Conservation (phyloP, 35 echinoderm and acorn worm genomes). For the Stichopus chloronotus region DNA sequence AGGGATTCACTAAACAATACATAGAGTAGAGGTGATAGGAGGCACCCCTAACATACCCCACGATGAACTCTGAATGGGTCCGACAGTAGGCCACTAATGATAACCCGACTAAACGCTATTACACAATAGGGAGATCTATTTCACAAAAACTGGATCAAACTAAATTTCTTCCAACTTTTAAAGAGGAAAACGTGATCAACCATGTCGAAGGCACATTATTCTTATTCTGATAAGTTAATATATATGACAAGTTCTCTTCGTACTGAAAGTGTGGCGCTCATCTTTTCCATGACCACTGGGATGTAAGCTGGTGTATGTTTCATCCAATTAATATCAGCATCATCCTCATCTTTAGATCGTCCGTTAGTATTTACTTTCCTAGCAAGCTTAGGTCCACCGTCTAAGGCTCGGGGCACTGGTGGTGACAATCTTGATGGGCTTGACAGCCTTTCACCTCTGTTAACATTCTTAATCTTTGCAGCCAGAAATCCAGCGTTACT, state of each 20-base stretch:
- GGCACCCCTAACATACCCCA: neutral
- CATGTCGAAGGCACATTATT: slow-evolving; percentile 12
- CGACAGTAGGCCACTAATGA: neutral
- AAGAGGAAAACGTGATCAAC: slow-evolving; percentile 2
- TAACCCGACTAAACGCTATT: neutral
- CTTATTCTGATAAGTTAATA: no score
- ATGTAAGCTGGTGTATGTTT: slow-evolving; percentile 51
- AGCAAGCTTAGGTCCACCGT: slow-evolving; percentile 53
- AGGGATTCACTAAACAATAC: slow-evolving; percentile 3
- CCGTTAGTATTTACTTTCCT: no score
- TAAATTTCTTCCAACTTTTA: slow-evolving; percentile 8
- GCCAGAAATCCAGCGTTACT: slow-evolving; percentile 63
- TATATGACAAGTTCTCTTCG: slow-evolving; percentile 57
- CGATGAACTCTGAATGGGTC: neutral
- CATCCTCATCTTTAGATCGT: slow-evolving; percentile 4
- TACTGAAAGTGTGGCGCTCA: slow-evolving; percentile 47
- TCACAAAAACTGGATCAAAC: slow-evolving; percentile 12
- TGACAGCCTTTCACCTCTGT: slow-evolving; percentile 42
- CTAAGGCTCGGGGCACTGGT: slow-evolving; percentile 8
- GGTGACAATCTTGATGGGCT: neutral
- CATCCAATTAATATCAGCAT: slow-evolving; percentile 61
- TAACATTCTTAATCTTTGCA: slow-evolving; percentile 70
- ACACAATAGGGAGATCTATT: neutral
- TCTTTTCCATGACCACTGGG: slow-evolving; percentile 55
- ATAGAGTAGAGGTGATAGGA: neutral